Evolutionary conservation across 2,888 invertebrate species (phyloP).

Genomic region (Apotomis capreana): DNA sequence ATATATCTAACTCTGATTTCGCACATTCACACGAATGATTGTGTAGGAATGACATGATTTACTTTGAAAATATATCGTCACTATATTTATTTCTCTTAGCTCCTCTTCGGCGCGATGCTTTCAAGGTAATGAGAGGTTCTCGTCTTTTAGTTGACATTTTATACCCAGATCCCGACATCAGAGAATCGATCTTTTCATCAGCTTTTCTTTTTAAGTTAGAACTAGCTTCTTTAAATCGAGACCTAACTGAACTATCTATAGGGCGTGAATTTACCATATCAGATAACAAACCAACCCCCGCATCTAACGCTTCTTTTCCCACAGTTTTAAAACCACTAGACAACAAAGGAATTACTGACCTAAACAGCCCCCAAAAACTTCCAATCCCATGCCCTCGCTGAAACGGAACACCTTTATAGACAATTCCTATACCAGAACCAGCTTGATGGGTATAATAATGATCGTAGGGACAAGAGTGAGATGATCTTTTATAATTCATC

Average conservation of each 20-base stretch:
- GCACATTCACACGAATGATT: slow-evolving; percentile 50
- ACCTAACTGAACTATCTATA: slow-evolving; percentile 39
- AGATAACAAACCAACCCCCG: slow-evolving; percentile 47
- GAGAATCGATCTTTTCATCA: slow-evolving; percentile 44
- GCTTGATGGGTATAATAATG: slow-evolving; percentile 48
- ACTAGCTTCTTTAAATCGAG: slow-evolving; percentile 41
- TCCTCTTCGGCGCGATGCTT: slow-evolving; percentile 3
- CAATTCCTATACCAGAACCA: slow-evolving; percentile 48
- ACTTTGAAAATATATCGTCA: slow-evolving; percentile 41
- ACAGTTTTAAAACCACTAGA: slow-evolving; percentile 47
- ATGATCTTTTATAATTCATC: slow-evolving; percentile 37
- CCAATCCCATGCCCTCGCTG: slow-evolving; percentile 48
- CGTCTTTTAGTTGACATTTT: slow-evolving; percentile 22
- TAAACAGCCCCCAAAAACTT: slow-evolving; percentile 48
- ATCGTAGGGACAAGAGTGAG: slow-evolving; percentile 48
- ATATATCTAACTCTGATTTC: slow-evolving; percentile 51
- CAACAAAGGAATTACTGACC: slow-evolving; percentile 48
- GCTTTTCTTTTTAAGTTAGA: slow-evolving; percentile 47
- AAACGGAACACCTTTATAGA: slow-evolving; percentile 48
- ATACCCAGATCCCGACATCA: slow-evolving; percentile 49
- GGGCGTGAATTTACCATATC: slow-evolving; percentile 45
- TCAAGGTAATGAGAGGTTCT: slow-evolving; percentile 8
- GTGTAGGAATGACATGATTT: slow-evolving; percentile 48
- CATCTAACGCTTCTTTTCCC: slow-evolving; percentile 48
- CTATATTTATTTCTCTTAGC: too few relatives aligned